Percentiles rank a stretch among this genome's conserved stretches.
These are phyloP conservation scores for Diadromus collaris DNA, from an alignment of 2,888 invertebrate species.

Conservation along the genomic window DNA sequence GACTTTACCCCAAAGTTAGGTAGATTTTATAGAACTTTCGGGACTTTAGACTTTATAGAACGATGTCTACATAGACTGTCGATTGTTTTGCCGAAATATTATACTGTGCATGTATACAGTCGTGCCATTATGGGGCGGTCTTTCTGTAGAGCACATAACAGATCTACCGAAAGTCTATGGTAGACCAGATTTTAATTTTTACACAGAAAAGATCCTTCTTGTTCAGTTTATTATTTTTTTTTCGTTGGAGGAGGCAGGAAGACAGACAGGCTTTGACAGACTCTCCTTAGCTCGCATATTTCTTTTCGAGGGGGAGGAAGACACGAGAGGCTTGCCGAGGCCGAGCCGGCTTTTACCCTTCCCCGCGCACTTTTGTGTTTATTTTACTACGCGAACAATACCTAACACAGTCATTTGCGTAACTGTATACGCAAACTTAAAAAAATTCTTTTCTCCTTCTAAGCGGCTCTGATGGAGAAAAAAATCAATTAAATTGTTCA, in stretches of 20 bases:
- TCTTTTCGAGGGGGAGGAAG: constrained; percentile 4
- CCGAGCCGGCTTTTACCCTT: not conserved
- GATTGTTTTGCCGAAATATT: too few species aligned
- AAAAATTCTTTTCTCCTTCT: not conserved
- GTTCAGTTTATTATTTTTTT: not conserved
- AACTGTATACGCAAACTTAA: constrained; percentile 6
- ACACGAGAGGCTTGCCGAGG: not conserved
- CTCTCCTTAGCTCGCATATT: not conserved
- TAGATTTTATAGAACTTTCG: too few species aligned
- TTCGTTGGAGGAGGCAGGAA: not conserved
- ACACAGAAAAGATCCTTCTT: not conserved
- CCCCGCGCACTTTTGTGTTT: not conserved
- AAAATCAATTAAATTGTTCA: constrained; percentile 5
- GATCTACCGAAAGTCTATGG: too few species aligned
- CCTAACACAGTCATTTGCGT: not conserved
- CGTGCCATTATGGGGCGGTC: too few species aligned
- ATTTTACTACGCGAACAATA: not conserved
- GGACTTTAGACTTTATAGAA: too few species aligned
- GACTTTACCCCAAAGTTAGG: too few species aligned
- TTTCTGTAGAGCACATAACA: too few species aligned
- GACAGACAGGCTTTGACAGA: too few species aligned
- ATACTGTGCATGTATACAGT: too few species aligned
- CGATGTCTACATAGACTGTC: too few species aligned
- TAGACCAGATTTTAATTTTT: too few species aligned
- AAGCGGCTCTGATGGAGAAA: not conserved